Conservation (phyloP, 2,888 invertebrate species). For the Proisotoma minuta region DNA sequence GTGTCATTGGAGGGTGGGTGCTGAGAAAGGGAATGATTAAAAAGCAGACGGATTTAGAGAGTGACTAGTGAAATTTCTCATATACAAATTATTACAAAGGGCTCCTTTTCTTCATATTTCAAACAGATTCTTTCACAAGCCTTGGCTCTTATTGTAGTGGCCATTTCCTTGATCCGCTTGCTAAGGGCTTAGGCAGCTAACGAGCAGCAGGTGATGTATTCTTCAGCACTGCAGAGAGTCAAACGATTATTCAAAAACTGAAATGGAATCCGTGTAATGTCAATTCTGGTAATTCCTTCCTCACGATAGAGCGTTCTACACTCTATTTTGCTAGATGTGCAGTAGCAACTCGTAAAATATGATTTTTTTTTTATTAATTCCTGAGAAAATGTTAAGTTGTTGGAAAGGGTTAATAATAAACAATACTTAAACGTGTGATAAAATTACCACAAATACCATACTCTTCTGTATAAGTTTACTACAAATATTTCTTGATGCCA, state of each 20-base stretch:
- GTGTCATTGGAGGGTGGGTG: constrained; percentile 9
- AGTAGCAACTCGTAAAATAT: background rate
- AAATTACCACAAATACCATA: too few relatives aligned
- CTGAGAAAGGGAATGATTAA: background rate
- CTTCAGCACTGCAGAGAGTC: constrained; percentile 20
- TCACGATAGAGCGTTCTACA: constrained; percentile 22
- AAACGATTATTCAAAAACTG: constrained; percentile 26
- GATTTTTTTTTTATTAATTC: too few relatives aligned
- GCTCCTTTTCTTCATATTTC: constrained; percentile 23
- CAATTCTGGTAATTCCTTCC: constrained; percentile 24
- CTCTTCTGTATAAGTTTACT: too few relatives aligned
- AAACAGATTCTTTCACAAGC: constrained; percentile 4
- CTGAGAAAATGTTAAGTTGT: too few relatives aligned
- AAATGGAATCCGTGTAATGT: constrained; percentile 36
- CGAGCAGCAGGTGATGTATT: constrained; percentile 15
- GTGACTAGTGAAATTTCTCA: constrained; percentile 36
- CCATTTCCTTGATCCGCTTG: background rate
- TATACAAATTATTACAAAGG: constrained; percentile 23
- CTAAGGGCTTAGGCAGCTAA: constrained; percentile 7
- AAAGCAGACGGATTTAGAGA: constrained; percentile 28
- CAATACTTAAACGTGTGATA: too few relatives aligned
- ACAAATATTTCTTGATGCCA: too few relatives aligned
- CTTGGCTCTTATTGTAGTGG: background rate
- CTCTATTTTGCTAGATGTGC: background rate
- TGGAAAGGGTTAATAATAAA: too few relatives aligned